A percentile compares a stretch with the other conserved stretches of the same genome.
Evolutionary conservation across 1,140 invertebrate genomes (phyloP).

Genomic region (Samia ricini): DNA sequence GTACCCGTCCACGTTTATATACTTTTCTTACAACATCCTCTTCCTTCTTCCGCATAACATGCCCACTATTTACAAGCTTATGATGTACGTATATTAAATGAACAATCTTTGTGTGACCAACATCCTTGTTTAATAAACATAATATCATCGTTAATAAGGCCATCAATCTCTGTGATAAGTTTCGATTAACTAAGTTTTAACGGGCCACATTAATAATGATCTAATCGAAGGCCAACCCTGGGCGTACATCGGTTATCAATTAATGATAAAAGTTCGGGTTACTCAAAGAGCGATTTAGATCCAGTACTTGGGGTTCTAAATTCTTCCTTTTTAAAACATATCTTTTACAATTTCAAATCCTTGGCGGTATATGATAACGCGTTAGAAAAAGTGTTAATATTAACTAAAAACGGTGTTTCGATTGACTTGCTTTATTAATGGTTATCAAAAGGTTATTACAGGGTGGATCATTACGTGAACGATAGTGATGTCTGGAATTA

Average conservation of each 20-base stretch:
- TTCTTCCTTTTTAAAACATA: background rate
- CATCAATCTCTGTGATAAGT: conserved; percentile 1
- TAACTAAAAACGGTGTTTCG: no score
- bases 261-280: conserved; percentile 6
- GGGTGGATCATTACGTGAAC: no score
- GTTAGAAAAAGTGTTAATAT: no score
- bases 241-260: conserved; percentile 3
- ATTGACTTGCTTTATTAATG: no score
- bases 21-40: no score
- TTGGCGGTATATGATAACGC: no score
- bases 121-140: background rate
- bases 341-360: background rate
- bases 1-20: no score
- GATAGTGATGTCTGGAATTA: no score
- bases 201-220: conserved; percentile 8
- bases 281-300: background rate
- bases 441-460: no score
- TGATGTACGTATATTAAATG: no score
- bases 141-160: background rate
- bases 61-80: no score
- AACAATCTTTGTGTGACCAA: background rate
- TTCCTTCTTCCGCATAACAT: no score
- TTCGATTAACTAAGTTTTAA: conserved; percentile 7
- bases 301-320: background rate
- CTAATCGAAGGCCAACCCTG: conserved; percentile 2